phyloP scores from a whole-genome alignment of 2,113 vertebrate species.

The Cynoglossus semilaevis region DNA sequence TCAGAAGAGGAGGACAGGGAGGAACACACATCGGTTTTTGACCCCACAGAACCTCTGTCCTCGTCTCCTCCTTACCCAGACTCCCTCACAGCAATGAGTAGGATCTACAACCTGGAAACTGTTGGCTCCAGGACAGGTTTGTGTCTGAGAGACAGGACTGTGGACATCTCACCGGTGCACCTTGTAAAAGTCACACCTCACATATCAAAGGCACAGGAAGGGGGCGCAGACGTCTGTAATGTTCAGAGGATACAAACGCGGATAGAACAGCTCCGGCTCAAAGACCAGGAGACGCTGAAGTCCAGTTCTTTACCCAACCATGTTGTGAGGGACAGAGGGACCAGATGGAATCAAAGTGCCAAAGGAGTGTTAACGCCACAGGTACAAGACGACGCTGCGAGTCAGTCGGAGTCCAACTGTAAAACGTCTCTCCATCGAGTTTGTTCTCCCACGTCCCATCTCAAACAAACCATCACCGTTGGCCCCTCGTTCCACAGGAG shows the following conservation, averaged over 20 bases:
- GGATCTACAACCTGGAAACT: conserved; percentile 74
- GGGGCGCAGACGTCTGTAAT: conserved; percentile 37
- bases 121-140: conserved; percentile 66
- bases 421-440: conserved; percentile 36
- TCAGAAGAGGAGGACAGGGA: conserved; percentile 41
- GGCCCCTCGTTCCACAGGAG: conserved; percentile 36
- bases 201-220: conserved; percentile 43
- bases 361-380: conserved; percentile 36
- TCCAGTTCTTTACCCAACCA: conserved; percentile 10
- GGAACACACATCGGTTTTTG: conserved; percentile 38
- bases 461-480: conserved; percentile 49
- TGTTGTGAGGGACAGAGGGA: conserved; percentile 29
- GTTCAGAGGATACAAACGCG: conserved; percentile 56
- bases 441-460: conserved; percentile 36
- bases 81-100: conserved; percentile 71
- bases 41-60: conserved; percentile 40
- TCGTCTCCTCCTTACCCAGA: conserved; percentile 53
- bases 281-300: conserved; percentile 62
- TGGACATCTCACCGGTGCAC: conserved; percentile 57
- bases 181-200: conserved; percentile 63
- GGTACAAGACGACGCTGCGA: conserved; percentile 26
- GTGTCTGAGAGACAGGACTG: conserved; percentile 62
- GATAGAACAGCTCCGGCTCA: conserved; percentile 69
- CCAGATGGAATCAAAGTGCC: conserved; percentile 32
- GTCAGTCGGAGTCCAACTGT: conserved; percentile 9